Evolutionary conservation across 2,113 vertebrate genomes (phyloP).

Genomic region (Climacteris rufus): DNA sequence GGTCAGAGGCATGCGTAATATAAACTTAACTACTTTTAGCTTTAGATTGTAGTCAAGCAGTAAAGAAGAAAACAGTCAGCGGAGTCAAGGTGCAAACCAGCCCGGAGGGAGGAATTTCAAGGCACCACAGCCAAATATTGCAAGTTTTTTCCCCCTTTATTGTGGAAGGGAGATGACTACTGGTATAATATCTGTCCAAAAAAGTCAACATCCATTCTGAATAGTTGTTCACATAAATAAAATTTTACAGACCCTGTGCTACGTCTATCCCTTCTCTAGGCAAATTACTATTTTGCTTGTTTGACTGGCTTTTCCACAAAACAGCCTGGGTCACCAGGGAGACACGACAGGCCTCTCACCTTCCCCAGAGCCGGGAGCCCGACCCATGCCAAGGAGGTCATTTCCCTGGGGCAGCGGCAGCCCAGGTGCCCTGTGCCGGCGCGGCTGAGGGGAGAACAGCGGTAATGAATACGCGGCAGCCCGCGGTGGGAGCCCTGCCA

Average conservation of each 20-base stretch:
- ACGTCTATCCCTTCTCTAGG: not conserved
- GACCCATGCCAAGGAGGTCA: rapidly evolving
- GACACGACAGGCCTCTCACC: not conserved
- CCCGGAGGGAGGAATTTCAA: not conserved
- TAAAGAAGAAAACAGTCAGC: not conserved
- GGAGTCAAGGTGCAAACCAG: not conserved
- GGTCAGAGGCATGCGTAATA: not conserved
- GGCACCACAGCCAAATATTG: not conserved
- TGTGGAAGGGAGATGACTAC: not conserved
- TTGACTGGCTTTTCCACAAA: not conserved
- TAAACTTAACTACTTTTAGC: not conserved
- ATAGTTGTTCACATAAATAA: rapidly evolving
- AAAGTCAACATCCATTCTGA: not conserved
- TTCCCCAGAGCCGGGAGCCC: not conserved
- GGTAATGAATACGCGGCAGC: constrained; percentile 9
- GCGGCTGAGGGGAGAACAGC: not conserved
- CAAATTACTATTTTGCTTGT: rapidly evolving
- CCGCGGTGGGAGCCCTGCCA: constrained; percentile 70
- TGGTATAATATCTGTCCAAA: not conserved
- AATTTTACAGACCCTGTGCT: not conserved
- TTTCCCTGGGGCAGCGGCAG: not conserved
- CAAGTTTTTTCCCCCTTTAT: not conserved
- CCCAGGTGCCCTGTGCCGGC: not conserved
- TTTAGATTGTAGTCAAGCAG: not conserved
- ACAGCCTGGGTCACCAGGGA: not conserved